Evolutionary conservation across 1,140 invertebrate genomes (phyloP).

Genomic region (Papilio machaon): DNA sequence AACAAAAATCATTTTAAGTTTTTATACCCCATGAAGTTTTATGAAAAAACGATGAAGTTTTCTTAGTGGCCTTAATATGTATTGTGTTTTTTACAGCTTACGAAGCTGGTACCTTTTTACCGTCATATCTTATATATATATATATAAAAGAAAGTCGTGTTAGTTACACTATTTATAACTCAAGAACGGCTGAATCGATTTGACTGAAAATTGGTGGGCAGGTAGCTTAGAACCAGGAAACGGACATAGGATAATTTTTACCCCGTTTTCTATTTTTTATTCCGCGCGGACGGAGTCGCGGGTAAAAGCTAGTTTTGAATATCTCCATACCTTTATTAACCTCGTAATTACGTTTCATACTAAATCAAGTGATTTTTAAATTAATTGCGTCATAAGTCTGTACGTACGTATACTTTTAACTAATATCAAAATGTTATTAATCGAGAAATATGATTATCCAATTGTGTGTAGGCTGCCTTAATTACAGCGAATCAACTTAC

Average conservation of each 20-base stretch:
- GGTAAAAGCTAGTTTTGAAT: background rate
- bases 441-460: background rate
- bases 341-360: background rate
- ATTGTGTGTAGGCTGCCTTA: background rate
- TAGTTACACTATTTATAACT: no score
- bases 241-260: no score
- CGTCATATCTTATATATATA: background rate
- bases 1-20: constrained; percentile 28
- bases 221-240: no score
- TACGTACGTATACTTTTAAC: background rate
- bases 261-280: no score
- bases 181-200: no score
- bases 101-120: background rate
- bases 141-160: no score
- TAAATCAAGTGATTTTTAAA: background rate
- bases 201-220: no score
- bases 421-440: background rate
- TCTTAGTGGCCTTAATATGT: background rate
- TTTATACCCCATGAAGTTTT: background rate
- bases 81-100: background rate
- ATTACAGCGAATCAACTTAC: background rate
- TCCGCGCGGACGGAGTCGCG: no score
- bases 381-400: background rate
- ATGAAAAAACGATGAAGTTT: background rate
- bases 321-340: background rate